Conservation (phyloP, 2,797 vertebrate genomes). For the Cyclura pinguis region DNA sequence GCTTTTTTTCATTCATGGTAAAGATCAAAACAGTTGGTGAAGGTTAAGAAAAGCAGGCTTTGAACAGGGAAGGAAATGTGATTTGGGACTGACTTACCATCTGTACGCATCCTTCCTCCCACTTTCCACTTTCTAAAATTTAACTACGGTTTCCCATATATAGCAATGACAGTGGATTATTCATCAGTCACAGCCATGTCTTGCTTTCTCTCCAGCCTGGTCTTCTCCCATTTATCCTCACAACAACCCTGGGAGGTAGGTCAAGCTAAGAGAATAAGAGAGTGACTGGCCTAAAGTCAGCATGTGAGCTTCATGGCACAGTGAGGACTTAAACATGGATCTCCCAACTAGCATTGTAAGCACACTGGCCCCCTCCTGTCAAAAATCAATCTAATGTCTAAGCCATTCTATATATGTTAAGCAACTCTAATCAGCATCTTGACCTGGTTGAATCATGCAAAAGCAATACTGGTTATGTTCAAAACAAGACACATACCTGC, state of each 20-base stretch:
- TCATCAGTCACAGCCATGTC: too few species aligned
- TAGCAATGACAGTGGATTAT: background rate
- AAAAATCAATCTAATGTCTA: background rate
- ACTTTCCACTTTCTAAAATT: background rate
- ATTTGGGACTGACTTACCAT: background rate
- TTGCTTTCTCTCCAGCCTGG: background rate
- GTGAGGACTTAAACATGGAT: too few species aligned
- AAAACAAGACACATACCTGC: background rate
- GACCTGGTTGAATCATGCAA: background rate
- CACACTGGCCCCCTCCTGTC: too few species aligned
- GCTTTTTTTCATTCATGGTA: background rate
- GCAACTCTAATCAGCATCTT: background rate
- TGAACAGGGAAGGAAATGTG: background rate
- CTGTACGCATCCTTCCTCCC: background rate
- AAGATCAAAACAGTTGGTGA: background rate
- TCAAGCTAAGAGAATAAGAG: background rate
- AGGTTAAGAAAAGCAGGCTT: background rate
- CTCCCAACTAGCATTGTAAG: too few species aligned
- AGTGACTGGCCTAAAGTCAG: background rate
- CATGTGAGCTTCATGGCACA: background rate
- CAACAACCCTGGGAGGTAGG: background rate
- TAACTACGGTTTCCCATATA: background rate
- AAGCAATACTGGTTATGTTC: background rate
- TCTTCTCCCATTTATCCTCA: background rate
- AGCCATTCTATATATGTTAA: too few species aligned